A percentile compares a stretch with the other conserved stretches of the same genome.
Conservation (phyloP, 2,113 vertebrate species). For the Melanotaenia duboulayi region DNA sequence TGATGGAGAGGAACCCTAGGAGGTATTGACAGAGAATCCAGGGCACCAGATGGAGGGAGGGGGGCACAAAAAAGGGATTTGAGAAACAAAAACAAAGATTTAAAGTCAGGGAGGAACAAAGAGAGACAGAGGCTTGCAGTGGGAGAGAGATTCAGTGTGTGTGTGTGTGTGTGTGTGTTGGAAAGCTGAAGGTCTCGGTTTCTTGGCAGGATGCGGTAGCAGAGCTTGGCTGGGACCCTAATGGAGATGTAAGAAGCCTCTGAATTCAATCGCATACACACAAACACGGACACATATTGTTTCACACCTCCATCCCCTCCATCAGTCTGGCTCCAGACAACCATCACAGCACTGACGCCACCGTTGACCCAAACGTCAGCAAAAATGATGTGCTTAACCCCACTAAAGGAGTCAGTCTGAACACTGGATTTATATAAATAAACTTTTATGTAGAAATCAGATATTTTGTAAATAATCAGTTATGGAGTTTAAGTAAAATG, state of each 20-base stretch:
- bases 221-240: constrained; percentile 66
- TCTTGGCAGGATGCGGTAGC: constrained; percentile 66
- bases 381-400: not conserved
- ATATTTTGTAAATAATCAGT: too few species aligned
- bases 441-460: too few species aligned
- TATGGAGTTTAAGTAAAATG: too few species aligned
- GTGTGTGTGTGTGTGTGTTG: constrained; percentile 18
- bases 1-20: constrained; percentile 43
- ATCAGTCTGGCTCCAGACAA: constrained; percentile 51
- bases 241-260: constrained; percentile 71
- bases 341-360: constrained; percentile 36
- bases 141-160: constrained; percentile 4
- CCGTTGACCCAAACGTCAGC: constrained; percentile 29
- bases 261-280: constrained; percentile 44
- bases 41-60: constrained; percentile 59
- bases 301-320: constrained; percentile 34
- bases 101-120: constrained; percentile 51
- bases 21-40: constrained; percentile 44
- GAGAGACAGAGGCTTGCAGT: constrained; percentile 42
- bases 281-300: constrained; percentile 14
- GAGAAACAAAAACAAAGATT: constrained; percentile 54
- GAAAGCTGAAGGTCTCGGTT: constrained; percentile 47
- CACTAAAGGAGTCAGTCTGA: constrained; percentile 3
- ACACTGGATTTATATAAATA: not conserved
- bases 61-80: constrained; percentile 34